These are phyloP conservation scores for Pristionchus japonicus DNA, from an alignment of 2,888 invertebrate species.

Conservation along the genomic window DNA sequence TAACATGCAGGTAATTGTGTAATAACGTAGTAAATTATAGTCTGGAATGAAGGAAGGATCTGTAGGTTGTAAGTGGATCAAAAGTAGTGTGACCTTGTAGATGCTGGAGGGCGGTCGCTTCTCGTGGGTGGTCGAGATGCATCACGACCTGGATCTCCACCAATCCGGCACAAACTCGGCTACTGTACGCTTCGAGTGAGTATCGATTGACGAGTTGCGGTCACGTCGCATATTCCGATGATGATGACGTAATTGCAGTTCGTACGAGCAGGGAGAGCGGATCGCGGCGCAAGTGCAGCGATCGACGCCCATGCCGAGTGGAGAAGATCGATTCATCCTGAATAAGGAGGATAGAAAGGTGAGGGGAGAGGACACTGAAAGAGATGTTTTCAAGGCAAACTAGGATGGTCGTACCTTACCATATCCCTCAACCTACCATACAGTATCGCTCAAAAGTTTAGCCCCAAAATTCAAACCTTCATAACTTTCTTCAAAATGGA, in stretches of 20 bases:
- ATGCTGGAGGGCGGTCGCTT: constrained; percentile 11
- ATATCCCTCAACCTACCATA: not conserved
- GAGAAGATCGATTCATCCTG: not conserved
- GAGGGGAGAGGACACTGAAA: not conserved
- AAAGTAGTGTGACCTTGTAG: not conserved
- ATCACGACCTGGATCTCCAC: not conserved
- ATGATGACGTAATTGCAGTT: not conserved
- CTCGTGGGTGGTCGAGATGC: constrained; percentile 10
- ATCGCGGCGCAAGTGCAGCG: not conserved
- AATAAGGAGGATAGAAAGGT: constrained; percentile 29
- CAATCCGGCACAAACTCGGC: not conserved
- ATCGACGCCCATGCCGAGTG: not conserved
- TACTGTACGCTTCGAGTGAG: constrained; percentile 7
- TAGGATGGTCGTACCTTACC: too few species aligned
- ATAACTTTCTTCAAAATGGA: too few species aligned
- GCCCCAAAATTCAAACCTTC: too few species aligned
- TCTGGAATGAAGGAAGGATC: too few species aligned
- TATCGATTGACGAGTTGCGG: not conserved
- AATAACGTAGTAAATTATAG: too few species aligned
- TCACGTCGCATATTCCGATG: not conserved
- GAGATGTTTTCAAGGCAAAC: not conserved
- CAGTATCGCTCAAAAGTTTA: too few species aligned
- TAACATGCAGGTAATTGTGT: not conserved
- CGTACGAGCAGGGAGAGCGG: constrained; percentile 19
- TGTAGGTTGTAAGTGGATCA: not conserved